These are phyloP conservation scores for Gryllus longicercus DNA, from an alignment of 2,888 invertebrate species.

Conservation along the genomic window DNA sequence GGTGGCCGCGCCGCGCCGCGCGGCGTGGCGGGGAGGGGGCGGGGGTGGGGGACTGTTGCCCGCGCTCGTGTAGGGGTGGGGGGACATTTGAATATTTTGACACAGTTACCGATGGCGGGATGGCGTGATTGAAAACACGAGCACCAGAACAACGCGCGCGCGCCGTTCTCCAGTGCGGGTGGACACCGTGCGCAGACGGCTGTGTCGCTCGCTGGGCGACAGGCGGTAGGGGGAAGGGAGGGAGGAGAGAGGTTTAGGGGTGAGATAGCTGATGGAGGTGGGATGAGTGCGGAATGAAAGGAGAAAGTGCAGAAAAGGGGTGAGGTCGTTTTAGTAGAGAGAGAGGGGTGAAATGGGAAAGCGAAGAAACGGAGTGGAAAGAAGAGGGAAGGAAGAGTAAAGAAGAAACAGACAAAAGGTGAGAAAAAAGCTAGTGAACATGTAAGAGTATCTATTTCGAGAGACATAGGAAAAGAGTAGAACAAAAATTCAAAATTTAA, in stretches of 20 bases:
- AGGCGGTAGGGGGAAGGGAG: background rate
- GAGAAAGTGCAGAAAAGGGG: too few species aligned
- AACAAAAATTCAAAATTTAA: too few species aligned
- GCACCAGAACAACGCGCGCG: background rate
- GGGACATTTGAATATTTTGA: background rate
- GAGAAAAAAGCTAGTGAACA: too few species aligned
- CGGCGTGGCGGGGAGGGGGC: background rate
- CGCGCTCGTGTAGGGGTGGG: background rate
- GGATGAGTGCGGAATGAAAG: too few species aligned
- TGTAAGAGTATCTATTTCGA: too few species aligned
- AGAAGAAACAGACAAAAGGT: background rate
- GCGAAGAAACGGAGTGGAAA: background rate
- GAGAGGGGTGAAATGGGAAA: background rate
- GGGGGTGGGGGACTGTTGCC: background rate
- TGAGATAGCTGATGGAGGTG: background rate
- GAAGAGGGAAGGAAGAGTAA: background rate
- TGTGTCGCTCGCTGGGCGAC: background rate
- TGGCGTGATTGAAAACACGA: conserved; percentile 17
- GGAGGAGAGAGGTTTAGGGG: background rate
- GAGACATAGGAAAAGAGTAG: too few species aligned
- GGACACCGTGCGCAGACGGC: background rate
- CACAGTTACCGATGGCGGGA: conserved; percentile 9
- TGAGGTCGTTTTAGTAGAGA: background rate
- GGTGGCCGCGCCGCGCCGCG: too few species aligned
- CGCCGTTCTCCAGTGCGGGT: background rate